Conservation (phyloP, 1,140 invertebrate species). For the Potamilus streckersoni region DNA sequence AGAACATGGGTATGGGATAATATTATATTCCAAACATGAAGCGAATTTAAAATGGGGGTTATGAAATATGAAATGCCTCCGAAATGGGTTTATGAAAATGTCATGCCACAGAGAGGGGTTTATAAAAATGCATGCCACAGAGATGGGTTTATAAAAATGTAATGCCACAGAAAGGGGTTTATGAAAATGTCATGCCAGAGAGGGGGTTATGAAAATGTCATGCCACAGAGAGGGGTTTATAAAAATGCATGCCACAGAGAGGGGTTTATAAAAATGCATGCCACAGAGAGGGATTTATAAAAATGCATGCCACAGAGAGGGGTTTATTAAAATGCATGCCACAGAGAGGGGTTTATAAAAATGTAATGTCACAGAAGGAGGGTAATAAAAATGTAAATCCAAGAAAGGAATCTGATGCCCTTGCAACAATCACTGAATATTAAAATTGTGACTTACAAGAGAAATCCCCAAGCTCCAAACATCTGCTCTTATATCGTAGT, state of each 20-base stretch:
- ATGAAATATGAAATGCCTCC: no score
- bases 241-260: no score
- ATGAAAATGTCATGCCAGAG: background rate
- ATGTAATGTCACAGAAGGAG: background rate
- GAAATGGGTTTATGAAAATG: no score
- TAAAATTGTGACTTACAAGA: conserved; percentile 74
- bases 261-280: no score
- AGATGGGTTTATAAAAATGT: background rate
- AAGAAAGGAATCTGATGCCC: background rate
- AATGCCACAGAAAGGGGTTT: background rate
- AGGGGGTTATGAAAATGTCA: background rate
- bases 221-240: no score
- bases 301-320: background rate
- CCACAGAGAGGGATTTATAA: background rate
- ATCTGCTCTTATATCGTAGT: conserved; percentile 98
- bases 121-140: no score
- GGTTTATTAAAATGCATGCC: background rate
- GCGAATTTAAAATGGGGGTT: no score
- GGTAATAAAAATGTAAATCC: background rate
- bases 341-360: background rate
- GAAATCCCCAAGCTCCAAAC: conserved; percentile 99
- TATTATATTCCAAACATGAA: no score
- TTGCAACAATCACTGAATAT: background rate
- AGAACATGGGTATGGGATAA: no score
- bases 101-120: no score